These are phyloP conservation scores for Heteromurus nitidus DNA, from an alignment of 2,888 invertebrate species.

Conservation along the genomic window DNA sequence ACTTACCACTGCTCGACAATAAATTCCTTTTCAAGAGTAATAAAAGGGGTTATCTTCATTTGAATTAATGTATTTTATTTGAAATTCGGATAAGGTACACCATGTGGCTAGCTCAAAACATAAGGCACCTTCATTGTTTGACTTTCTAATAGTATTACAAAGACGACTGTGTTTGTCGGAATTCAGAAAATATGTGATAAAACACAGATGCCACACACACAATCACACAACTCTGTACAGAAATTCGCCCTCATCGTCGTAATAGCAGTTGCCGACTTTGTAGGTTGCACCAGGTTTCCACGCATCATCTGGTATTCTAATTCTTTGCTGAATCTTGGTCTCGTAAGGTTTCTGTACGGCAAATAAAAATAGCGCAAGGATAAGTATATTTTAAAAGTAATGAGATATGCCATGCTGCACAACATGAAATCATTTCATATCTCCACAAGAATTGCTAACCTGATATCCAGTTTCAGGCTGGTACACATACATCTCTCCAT, in stretches of 20 bases:
- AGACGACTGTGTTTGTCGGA: no score
- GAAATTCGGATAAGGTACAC: no score
- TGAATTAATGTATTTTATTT: no score
- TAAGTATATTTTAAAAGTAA: not conserved
- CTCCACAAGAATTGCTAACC: slow-evolving; percentile 58
- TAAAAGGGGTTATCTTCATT: no score
- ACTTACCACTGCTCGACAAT: no score
- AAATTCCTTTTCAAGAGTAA: no score
- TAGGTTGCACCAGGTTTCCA: slow-evolving; percentile 82
- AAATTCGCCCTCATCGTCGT: slow-evolving; percentile 87
- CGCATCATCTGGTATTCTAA: slow-evolving; percentile 82
- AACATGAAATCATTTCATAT: not conserved
- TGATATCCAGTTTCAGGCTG: slow-evolving; percentile 58
- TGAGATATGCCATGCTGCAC: not conserved
- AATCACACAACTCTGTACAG: slow-evolving; percentile 84
- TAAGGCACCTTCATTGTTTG: no score
- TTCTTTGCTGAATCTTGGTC: slow-evolving; percentile 75
- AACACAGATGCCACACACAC: no score
- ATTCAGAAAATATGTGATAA: no score
- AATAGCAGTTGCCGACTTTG: slow-evolving; percentile 86
- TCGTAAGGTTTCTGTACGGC: slow-evolving; percentile 28
- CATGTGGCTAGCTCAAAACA: no score
- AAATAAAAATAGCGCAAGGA: not conserved
- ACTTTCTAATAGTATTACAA: no score
- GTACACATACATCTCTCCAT: slow-evolving; percentile 59